Base-by-base conservation (phyloP, 2,113 vertebrate genomes). In the Aegithalos caudatus region DNA sequence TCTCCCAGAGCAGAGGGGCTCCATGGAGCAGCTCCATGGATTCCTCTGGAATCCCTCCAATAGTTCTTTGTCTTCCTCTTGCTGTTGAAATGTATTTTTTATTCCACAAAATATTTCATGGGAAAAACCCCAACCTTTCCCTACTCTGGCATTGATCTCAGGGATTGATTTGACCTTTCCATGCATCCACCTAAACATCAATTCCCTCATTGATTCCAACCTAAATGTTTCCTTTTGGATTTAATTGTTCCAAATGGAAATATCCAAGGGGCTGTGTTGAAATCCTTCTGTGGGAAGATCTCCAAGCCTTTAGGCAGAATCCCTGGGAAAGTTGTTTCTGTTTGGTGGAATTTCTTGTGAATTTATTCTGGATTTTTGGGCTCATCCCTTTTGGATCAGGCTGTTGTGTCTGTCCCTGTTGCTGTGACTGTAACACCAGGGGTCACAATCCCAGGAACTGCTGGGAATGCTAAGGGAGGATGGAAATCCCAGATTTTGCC, bases 341-440 rank as follows among this genome's bases (percentile, higher is more conserved):
- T 33, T 44, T 27, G 27, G 17, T 27, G 65, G 25, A 5, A 9
- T 78, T 78, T 71, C 27, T 53, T 17, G 25, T 17, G 33, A 11
- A 8, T 67, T 78, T 24, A 1, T 31, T 77, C 11, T 17, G 38
- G 1, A 4, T 15, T 28, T 31, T 74, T 33, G 47, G 28, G 2
- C 42, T 65, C 29, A 8, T 31, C 21, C 17, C 12, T 22, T 14
- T 0, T 37, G 4, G 12, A 51, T 51, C 60, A 15, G 6, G 4
- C 1, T 1, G 11, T 38, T 54, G 16, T 31, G 1, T 5, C 4
- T 16, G 48, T 67, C 15, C 17, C 24, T 57, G 18, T 37, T 13
- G 7, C 6, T 1, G 3, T 7, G 54, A 12, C 13, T 29, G 4
- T 4, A 13, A 1, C 1, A 2, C 18, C 33, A 8, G 19, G 9